These are phyloP conservation scores for Sciurus vulgaris DNA, from an alignment of 2,797 vertebrate genomes.

Conservation along the genomic window DNA sequence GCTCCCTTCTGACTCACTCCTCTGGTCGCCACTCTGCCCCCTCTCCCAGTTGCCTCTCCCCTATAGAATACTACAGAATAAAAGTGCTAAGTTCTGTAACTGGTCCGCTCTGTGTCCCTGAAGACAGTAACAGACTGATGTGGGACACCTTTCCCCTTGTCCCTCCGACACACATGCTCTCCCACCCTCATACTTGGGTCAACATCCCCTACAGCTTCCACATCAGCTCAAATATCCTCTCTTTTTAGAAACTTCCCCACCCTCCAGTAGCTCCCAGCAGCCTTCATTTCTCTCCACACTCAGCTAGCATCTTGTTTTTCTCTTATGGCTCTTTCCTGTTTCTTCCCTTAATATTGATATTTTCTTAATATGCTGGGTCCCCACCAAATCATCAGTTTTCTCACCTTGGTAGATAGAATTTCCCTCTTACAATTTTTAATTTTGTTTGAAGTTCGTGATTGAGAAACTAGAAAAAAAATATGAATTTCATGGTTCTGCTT, in stretches of 20 bases:
- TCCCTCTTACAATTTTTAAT: neutral
- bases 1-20: neutral
- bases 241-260: neutral
- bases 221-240: neutral
- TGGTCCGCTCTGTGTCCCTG: neutral
- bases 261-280: neutral
- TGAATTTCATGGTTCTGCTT: neutral
- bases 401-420: neutral
- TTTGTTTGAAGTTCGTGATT: neutral
- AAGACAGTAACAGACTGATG: no score
- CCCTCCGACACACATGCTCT: neutral
- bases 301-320: neutral
- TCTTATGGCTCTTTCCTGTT: neutral
- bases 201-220: neutral
- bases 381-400: neutral
- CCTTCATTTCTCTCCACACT: neutral
- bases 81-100: neutral
- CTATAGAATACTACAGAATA: neutral
- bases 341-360: neutral
- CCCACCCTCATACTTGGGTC: neutral
- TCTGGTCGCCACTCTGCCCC: neutral
- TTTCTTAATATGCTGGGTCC: neutral
- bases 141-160: neutral
- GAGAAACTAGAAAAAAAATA: neutral
- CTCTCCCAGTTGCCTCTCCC: neutral